These are phyloP conservation scores for Acropora tenuis DNA, from an alignment of 64 coral and sea anemone genomes.

Conservation along the genomic window DNA sequence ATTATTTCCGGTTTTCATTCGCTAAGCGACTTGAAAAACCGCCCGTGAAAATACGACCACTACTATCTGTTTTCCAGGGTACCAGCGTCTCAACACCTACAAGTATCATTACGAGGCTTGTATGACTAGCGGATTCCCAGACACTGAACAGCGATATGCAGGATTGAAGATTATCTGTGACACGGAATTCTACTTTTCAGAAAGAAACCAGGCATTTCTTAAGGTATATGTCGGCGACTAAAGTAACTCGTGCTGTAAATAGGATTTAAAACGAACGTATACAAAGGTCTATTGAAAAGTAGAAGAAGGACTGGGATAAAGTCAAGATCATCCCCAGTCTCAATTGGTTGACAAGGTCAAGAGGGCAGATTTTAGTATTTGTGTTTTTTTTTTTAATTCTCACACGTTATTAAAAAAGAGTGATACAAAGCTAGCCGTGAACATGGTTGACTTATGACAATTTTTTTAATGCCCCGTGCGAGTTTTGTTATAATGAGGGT, in stretches of 20 bases:
- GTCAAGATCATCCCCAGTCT: background rate
- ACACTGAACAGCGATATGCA: slow-evolving; percentile 11
- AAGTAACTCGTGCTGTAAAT: too few species aligned
- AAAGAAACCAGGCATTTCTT: background rate
- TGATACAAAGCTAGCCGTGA: too few species aligned
- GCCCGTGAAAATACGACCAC: too few species aligned
- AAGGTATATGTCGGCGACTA: background rate
- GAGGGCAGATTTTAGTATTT: background rate
- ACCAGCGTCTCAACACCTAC: slow-evolving; percentile 7
- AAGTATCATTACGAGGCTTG: slow-evolving; percentile 8
- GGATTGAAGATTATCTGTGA: slow-evolving; percentile 28
- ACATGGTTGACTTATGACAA: too few species aligned
- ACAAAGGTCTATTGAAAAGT: too few species aligned
- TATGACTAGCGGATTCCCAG: slow-evolving; percentile 25
- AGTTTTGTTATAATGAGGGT: too few species aligned
- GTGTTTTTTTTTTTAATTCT: too few species aligned
- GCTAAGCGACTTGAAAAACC: too few species aligned
- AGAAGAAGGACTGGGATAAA: background rate
- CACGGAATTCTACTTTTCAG: background rate
- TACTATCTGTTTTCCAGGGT: background rate
- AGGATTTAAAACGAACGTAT: too few species aligned
- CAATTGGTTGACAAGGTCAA: background rate
- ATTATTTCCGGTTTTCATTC: too few species aligned
- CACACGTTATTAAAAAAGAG: too few species aligned
- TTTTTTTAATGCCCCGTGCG: too few species aligned